A percentile compares a stretch with the other conserved stretches of the same genome.
Conservation (phyloP, 2,888 invertebrate species). For the Platerodrilus igneus region DNA sequence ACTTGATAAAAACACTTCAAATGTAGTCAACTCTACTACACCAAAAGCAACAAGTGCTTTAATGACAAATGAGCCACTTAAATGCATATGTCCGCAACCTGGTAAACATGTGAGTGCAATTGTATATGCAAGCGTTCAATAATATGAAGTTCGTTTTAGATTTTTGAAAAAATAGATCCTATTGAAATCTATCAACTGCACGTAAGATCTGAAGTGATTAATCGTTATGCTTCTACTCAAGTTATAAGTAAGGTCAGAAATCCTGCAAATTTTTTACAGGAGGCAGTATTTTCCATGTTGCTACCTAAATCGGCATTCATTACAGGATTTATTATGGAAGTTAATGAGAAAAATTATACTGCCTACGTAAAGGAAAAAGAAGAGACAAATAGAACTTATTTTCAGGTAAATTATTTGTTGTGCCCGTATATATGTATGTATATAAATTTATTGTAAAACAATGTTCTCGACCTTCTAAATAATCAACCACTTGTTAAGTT, state of each 20-base stretch:
- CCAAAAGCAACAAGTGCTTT: too few species aligned
- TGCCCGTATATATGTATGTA: too few species aligned
- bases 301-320: slow-evolving; percentile 68
- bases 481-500: too few species aligned
- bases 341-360: slow-evolving; percentile 58
- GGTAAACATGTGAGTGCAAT: too few species aligned
- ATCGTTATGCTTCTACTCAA: slow-evolving; percentile 62
- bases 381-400: slow-evolving; percentile 54
- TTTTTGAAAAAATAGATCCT: too few species aligned
- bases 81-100: too few species aligned
- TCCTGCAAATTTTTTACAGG: slow-evolving; percentile 55
- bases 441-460: too few species aligned
- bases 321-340: slow-evolving; percentile 63
- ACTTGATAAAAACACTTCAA: not conserved
- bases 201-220: slow-evolving; percentile 58
- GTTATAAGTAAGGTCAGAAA: slow-evolving; percentile 63
- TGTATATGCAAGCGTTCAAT: too few species aligned
- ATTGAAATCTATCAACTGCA: slow-evolving; percentile 59
- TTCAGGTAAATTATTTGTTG: too few species aligned
- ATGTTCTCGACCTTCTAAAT: too few species aligned
- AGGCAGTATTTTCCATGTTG: slow-evolving; percentile 61
- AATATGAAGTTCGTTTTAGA: too few species aligned
- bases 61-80: too few species aligned
- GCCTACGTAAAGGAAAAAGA: slow-evolving; percentile 63
- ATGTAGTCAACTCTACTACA: not conserved